Conservation (phyloP, 2,113 vertebrate species). For the Sakesphorus luctuosus region DNA sequence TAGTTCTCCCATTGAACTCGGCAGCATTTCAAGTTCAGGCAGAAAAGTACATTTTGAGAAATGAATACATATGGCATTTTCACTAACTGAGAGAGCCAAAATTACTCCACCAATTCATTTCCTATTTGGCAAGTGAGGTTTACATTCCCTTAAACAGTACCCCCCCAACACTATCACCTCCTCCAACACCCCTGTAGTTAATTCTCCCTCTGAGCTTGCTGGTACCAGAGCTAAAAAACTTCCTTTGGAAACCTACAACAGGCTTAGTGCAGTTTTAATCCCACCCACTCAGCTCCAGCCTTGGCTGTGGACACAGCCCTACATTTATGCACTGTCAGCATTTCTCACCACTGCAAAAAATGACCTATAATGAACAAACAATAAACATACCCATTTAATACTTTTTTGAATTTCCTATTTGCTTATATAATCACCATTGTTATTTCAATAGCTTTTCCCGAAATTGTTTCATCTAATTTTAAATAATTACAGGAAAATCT, state of each 20-base stretch:
- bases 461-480: background rate
- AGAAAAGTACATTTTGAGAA: background rate
- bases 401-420: background rate
- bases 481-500: background rate
- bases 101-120: background rate
- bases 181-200: background rate
- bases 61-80: background rate
- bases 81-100: background rate
- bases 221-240: background rate
- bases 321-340: background rate
- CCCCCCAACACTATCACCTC: background rate
- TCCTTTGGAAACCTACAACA: background rate
- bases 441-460: background rate
- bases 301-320: background rate
- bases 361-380: background rate
- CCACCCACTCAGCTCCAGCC: background rate
- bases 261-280: background rate
- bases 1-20: background rate
- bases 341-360: background rate
- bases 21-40: background rate
- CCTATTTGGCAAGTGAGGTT: background rate
- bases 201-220: background rate
- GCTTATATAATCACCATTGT: background rate
- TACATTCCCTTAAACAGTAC: background rate
- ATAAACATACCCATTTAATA: background rate